phyloP scores from a whole-genome alignment of 1,140 invertebrate species.

The Goniozus legneri region DNA sequence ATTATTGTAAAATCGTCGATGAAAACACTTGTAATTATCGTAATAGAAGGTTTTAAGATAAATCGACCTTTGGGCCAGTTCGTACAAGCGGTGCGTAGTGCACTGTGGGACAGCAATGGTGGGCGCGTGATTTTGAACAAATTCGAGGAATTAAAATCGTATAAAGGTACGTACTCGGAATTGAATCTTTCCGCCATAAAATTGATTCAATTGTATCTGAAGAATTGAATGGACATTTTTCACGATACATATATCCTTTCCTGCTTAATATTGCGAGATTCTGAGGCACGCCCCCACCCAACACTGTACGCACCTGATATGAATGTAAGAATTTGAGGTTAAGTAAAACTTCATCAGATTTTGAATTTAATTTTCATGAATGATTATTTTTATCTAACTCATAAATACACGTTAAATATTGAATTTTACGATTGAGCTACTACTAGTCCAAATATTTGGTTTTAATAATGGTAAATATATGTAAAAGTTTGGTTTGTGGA shows the following conservation, averaged over 20 bases:
- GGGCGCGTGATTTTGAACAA: constrained; percentile 71
- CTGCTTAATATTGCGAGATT: constrained; percentile 16
- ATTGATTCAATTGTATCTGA: no score
- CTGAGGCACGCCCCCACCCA: constrained; percentile 33
- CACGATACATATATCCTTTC: no score
- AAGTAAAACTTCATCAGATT: constrained; percentile 22
- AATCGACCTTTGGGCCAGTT: constrained; percentile 29
- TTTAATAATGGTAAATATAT: no score
- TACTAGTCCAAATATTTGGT: no score
- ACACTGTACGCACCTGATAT: constrained; percentile 30
- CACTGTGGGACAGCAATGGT: constrained; percentile 64
- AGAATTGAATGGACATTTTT: no score
- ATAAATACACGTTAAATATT: no score
- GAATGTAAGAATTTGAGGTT: constrained; percentile 39
- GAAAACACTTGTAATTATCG: neutral
- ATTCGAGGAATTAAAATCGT: constrained; percentile 53
- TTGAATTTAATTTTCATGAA: constrained; percentile 4
- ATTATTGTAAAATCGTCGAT: constrained; percentile 1
- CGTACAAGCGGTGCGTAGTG: constrained; percentile 38
- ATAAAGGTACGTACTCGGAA: constrained; percentile 44
- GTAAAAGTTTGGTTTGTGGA: constrained; percentile 38
- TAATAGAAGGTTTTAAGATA: constrained; percentile 10
- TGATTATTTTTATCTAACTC: no score
- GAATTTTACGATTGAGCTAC: no score
- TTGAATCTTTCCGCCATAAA: no score